Evolutionary conservation across 2,888 invertebrate species (phyloP), one percentile per base, ranked within the genome.

Genomic region (Phyllotreta cruciferae): DNA sequence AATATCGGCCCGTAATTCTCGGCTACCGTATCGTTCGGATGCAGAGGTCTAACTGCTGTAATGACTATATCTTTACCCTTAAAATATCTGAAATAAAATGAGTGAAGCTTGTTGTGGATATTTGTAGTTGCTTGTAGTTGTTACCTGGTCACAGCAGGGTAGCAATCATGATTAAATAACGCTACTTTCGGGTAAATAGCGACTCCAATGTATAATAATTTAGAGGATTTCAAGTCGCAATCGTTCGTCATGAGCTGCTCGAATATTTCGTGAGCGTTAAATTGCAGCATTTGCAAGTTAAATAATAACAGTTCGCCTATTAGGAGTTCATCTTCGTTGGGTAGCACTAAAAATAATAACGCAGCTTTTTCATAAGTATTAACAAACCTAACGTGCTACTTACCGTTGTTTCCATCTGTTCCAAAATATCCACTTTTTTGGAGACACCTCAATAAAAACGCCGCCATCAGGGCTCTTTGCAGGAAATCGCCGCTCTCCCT

Each of bases 1-100:
- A 91, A 93, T 71, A 90, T 85, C 0, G 93, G 93, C 0, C 93
- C 94, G 77, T 94, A 94, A 81, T 93, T 93, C 75, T 94, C 94
- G 0, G 90, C 87, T 0, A 93, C 85, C n/a, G 86, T 75, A 44
- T 90, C 89, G 0, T 90, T 90, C 0, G 85, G 79, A 4, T 82
- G 75, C 55, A 93, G 79, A 0, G 91, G 89, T 3, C 90, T 85
- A 0, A 85, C 84, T 0, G 91, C 87, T 6, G 87, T 84, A 1
- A 93, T 82, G 0, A 93, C 86, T 54, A 94, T 87, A 60, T 86
- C 85, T 62, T 87, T 88, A 0, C 92, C 92, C 38, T 87, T 85
- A 75, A 92, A 93, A 78, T 90, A 90, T 74, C 93, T 90, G 70
- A 36, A 77, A 79, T 37, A 47, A 3, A 42, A 60, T 38, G 14